Evolutionary conservation across 2,113 vertebrate species (phyloP), one percentile per base, ranked within the genome.

Genomic region (Pyrgilauda ruficollis): DNA sequence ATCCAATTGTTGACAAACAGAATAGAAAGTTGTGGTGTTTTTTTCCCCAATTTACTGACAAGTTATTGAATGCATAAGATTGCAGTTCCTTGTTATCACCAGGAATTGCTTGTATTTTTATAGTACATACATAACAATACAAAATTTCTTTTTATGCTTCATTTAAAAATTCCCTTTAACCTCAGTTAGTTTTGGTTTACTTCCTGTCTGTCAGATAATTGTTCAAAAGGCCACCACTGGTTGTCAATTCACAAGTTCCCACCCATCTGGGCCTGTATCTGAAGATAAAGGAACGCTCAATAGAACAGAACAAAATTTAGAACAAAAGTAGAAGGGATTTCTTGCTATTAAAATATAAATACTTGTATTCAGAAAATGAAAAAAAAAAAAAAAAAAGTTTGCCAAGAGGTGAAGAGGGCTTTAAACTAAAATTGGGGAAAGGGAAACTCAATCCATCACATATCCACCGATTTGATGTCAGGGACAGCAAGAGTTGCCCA

Each of bases 1-100:
- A 69, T 28, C 14, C 49, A 50, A 37, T 31, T 16, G 7, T 0
- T 69, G 31, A 70, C 14, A 68, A 68, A 63, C 20, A 35, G 6
- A 79, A 35, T 12, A 64, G 58, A 80, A 80, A 68, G 1, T 1
- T 37, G 15, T 26, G 3, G 4, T 0, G 0, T 0, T 11, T 43
- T 12, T 74, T 53, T 20, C 10, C 39, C 21, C 47, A 28, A 43
- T 87, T 79, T 91, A 30, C 23, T 58, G 13, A 11, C 16, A 77
- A 86, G 39, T 0, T 30, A 53, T 13, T 59, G 18, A 81, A 77
- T 56, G 17, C 5, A 15, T 28, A 47, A 77, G 37, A 39, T 21
- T 1, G 7, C 15, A 35, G 0, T 52, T 69, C 15, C 26, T 69
- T 17, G 0, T 5, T 70, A 44, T 33, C 28, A 83, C 6, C 8